Percentiles rank a stretch among this genome's conserved stretches.
phyloP scores from a whole-genome alignment of 2,113 vertebrate species.

The Cairina moschata region DNA sequence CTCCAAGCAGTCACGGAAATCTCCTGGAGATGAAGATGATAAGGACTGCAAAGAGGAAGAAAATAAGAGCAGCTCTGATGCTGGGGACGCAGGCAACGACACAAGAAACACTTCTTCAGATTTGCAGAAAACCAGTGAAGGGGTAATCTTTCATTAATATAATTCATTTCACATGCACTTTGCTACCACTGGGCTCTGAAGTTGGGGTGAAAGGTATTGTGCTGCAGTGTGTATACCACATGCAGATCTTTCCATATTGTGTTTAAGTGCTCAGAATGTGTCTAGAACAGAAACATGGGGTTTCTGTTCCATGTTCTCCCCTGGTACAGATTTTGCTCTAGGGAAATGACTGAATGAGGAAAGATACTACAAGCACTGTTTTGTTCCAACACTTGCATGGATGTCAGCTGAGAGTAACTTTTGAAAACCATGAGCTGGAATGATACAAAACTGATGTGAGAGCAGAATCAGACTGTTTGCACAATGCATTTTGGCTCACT shows the following conservation, averaged over 20 bases:
- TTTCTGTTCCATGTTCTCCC: not conserved
- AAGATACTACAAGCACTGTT: not conserved
- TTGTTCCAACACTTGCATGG: not conserved
- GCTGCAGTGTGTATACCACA: rapidly evolving
- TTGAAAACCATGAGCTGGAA: conserved; percentile 27
- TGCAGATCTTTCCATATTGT: not conserved
- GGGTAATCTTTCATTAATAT: conserved; percentile 75
- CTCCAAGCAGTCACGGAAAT: conserved; percentile 92
- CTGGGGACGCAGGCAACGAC: conserved; percentile 89
- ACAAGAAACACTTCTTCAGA: conserved; percentile 88
- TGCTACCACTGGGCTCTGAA: not conserved
- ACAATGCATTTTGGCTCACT: conserved; percentile 3
- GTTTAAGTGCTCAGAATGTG: not conserved
- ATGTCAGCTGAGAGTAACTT: conserved; percentile 27
- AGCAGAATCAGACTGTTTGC: conserved; percentile 27
- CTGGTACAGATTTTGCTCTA: not conserved
- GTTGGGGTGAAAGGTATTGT: not conserved
- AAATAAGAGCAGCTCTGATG: conserved; percentile 92
- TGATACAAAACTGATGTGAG: conserved; percentile 40
- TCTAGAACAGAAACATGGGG: not conserved
- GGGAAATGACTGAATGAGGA: not conserved
- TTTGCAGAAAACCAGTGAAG: conserved; percentile 90
- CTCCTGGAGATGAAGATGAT: conserved; percentile 90
- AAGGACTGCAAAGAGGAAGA: conserved; percentile 95
- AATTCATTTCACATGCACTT: not conserved